phyloP scores from a whole-genome alignment of 2,888 invertebrate species.

The Limnephilus marmoratus region DNA sequence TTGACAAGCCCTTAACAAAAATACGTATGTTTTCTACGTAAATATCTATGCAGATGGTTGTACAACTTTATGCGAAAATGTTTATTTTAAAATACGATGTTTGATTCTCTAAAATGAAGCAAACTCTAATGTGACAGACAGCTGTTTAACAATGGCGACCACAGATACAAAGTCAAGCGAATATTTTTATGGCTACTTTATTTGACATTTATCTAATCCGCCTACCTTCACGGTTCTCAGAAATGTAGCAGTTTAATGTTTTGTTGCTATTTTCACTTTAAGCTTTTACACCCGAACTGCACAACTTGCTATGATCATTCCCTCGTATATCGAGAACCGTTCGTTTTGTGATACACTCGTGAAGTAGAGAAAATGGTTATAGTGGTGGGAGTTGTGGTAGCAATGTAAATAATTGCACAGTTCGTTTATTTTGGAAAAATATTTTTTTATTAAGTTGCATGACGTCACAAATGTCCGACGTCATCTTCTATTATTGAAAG shows the following conservation, averaged over 20 bases:
- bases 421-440: conserved; percentile 33
- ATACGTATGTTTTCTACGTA: neutral
- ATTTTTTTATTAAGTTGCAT: conserved; percentile 39
- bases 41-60: neutral
- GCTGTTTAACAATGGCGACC: conserved; percentile 61
- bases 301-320: neutral
- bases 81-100: conserved; percentile 12
- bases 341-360: neutral
- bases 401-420: neutral
- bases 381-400: neutral
- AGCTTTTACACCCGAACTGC: neutral
- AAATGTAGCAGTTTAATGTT: neutral
- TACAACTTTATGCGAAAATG: neutral
- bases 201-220: neutral
- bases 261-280: neutral
- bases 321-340: neutral
- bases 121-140: conserved; percentile 51
- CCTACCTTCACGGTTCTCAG: neutral
- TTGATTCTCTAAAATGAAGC: neutral
- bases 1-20: neutral
- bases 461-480: conserved; percentile 62
- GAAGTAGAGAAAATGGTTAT: neutral
- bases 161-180: neutral
- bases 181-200: conserved; percentile 15
- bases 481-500: conserved; percentile 62